Conservation (phyloP, 2,113 vertebrate genomes). For the Cyanocitta stelleri region DNA sequence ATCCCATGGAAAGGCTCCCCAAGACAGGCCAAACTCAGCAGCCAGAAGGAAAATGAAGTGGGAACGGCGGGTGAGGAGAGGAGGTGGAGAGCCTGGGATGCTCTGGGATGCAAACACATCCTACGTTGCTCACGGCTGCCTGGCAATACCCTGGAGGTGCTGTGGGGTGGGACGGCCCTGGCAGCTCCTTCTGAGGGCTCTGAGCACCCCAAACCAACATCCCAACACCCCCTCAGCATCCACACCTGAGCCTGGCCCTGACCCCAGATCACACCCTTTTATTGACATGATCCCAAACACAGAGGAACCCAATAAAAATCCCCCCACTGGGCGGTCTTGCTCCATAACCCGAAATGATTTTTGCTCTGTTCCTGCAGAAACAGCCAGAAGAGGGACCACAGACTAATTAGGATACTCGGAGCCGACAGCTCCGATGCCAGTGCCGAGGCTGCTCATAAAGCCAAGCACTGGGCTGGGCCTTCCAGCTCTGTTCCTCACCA, state of each 20-base stretch:
- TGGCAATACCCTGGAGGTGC: accelerated
- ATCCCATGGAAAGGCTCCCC: not conserved
- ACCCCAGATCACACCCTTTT: accelerated
- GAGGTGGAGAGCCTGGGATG: not conserved
- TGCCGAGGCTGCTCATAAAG: not conserved
- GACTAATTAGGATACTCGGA: not conserved
- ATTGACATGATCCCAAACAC: not conserved
- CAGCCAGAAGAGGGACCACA: constrained; percentile 57
- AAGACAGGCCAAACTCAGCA: not conserved
- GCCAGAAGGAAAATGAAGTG: not conserved
- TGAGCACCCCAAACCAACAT: accelerated
- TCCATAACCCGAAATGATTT: not conserved
- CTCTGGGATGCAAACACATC: no score
- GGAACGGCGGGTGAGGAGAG: not conserved
- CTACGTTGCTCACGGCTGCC: accelerated
- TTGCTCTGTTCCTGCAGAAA: constrained; percentile 14
- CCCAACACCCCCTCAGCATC: not conserved
- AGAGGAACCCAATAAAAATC: not conserved
- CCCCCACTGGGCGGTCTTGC: not conserved
- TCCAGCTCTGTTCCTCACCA: not conserved
- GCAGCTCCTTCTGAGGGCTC: not conserved
- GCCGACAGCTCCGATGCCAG: not conserved
- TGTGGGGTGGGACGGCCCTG: not conserved
- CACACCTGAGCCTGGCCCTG: accelerated
- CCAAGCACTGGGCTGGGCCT: not conserved